Base-by-base conservation (phyloP, 2,113 vertebrate species). In the Capra hircus region DNA sequence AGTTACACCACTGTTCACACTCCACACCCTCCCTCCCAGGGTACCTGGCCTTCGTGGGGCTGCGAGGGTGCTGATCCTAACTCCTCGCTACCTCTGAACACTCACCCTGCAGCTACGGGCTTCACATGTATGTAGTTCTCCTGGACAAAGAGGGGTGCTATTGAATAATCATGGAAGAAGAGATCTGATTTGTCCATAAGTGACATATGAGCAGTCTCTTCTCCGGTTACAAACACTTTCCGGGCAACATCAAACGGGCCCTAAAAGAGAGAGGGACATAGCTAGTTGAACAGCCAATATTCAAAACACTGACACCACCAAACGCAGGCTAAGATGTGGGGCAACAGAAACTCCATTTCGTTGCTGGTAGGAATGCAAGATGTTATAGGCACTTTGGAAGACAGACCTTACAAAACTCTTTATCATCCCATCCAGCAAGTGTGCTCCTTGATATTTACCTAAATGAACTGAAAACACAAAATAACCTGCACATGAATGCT, bases 101-200 rank as follows among this genome's bases (percentile, higher is more conserved):
- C 99, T 99, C 98, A 99, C 99, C 99, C 98, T 12, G 99, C 99
- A 36, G 99, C 99, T 1, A 98, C 98, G 0, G 99, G 99, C 88
- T 99, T 99, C 53, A 99, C 99, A 0, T 99, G 99, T 17, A 99
- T 52, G 27, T 99, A 99, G 98, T 99, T 99, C 98, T 99, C 99
- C 90, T 99, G 99, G 45, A 99, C 99, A 96, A 99, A 99, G n/a
- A 99, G 99, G 21, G 99, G 99, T 11, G 99, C 99, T 30, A 99
- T 97, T 0, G 99, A 99, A 98, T 99, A 99, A 98, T 99, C 99
- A 27, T 99, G 99, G 98, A 99, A 99, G 98, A 99, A 99, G 40
- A 99, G 99, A 97, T 99, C 99, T 0, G 99, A 99, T 97, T 99
- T 99, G 98, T 99, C 99, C 45, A 99, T 98, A 59, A 99, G 99